These are phyloP conservation scores for Periplaneta americana DNA, from an alignment of 1,140 invertebrate species.

Conservation along the genomic window DNA sequence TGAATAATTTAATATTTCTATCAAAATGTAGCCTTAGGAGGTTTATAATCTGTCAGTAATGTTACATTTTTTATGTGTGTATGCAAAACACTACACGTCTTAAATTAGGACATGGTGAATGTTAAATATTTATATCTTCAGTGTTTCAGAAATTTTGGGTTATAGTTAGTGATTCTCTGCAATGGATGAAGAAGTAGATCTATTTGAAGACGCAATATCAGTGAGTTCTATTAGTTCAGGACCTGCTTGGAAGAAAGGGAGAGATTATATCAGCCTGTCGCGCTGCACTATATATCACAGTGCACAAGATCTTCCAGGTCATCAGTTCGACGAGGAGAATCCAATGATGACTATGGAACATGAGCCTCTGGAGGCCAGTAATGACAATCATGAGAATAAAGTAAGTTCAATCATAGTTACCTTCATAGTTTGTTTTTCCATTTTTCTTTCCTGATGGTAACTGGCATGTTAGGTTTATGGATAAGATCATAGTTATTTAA, in stretches of 20 bases:
- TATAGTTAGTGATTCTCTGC: not conserved
- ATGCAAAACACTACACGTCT: too few species aligned
- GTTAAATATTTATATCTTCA: too few species aligned
- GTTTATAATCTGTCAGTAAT: too few species aligned
- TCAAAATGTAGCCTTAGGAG: too few species aligned
- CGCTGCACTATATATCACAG: constrained; percentile 17
- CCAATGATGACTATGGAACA: not conserved
- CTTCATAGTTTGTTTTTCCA: too few species aligned
- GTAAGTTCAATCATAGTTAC: too few species aligned
- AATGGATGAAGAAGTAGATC: constrained; percentile 2
- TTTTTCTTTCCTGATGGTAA: too few species aligned
- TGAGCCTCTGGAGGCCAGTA: not conserved
- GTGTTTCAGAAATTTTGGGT: not conserved
- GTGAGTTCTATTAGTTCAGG: not conserved
- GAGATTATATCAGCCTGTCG: constrained; percentile 5
- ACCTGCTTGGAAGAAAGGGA: not conserved
- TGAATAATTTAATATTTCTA: too few species aligned
- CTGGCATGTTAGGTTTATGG: too few species aligned
- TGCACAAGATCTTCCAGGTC: constrained; percentile 17
- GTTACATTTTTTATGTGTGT: too few species aligned
- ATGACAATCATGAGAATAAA: not conserved
- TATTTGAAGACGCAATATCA: not conserved
- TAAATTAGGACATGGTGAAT: too few species aligned
- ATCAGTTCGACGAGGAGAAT: not conserved
- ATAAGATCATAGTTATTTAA: too few species aligned